Base-by-base conservation (phyloP, 2,888 invertebrate genomes). In the Ennomos quercinarius region DNA sequence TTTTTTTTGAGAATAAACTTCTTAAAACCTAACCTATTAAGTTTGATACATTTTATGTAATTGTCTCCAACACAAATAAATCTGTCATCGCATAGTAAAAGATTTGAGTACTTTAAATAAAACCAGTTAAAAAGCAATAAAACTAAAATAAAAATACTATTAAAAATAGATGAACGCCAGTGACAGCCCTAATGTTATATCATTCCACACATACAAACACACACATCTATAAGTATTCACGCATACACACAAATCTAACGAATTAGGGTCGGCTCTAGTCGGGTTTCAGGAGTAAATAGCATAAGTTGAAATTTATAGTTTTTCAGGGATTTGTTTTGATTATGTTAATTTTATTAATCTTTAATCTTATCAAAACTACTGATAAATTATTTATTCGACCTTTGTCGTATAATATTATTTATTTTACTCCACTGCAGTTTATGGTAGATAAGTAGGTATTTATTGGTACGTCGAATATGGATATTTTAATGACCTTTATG, bases 231-330 rank as follows among this genome's bases (percentile, higher is more conserved):
- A 77, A 71, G 74, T 53, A 68, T 63, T 68, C 63, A 64, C 66
- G 63, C 70, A 74, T 72, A 66, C 70, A 76, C 84, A 79, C 84
- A 41, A 27, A 27, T 63, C 64, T 76, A 77, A 80, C 86, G 88
- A 89, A 90, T 90, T 90, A 90, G 89, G 90, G 88, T 87, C 87
- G 87, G 71, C 77, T 84, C 84, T 84, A 86, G 78, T 74, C 69
- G 73, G 52, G 53, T 41, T 46, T 38, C 35, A 10, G 55, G 44
- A 58, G n/a, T 53, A 75, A 81, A 49, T 44, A 41, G 51, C 37
- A 35, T 76, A 84, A 76, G 71, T 73, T 3, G 0, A 12, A 66
- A 59, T 67, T 60, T 12, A 10, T n/a, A 34, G 62, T 62, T 70
- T 64, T 46, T 27, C 27, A 27, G 8, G 4, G 11, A 27, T 40